Conservation (phyloP, 2,113 vertebrate genomes). For the Rhabdomys dilectus region DNA sequence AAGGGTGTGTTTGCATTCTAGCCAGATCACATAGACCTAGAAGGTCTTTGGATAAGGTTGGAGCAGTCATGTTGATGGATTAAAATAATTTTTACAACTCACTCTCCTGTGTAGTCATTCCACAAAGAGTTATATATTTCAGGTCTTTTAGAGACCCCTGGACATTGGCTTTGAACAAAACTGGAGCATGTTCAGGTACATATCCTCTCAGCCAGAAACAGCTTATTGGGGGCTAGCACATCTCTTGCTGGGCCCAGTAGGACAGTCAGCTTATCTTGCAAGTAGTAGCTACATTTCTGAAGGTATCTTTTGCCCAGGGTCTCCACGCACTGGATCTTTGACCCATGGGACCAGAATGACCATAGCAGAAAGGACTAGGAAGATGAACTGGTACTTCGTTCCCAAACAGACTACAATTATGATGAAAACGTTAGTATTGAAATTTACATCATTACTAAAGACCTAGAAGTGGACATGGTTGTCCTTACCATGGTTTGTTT, state of each 20-base stretch:
- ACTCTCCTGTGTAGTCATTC: not conserved
- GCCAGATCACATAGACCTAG: too few relatives aligned
- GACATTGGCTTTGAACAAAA: slow-evolving; percentile 12
- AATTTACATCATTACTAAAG: not conserved
- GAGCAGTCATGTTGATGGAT: too few relatives aligned
- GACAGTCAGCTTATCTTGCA: not conserved
- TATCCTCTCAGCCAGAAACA: not conserved
- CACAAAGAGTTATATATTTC: not conserved
- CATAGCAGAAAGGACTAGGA: not conserved
- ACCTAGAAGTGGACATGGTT: not conserved
- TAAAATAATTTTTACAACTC: too few relatives aligned
- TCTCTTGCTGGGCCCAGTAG: not conserved
- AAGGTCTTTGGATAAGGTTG: too few relatives aligned
- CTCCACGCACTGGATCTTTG: not conserved
- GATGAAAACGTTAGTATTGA: not conserved
- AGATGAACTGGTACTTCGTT: not conserved
- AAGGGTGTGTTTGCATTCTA: too few relatives aligned
- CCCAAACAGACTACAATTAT: not conserved
- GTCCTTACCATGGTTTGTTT: not conserved
- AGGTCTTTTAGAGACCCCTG: not conserved
- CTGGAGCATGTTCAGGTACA: not conserved
- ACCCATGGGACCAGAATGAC: not conserved
- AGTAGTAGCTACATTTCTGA: not conserved
- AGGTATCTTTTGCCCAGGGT: not conserved
- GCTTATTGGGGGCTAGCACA: not conserved